Evolutionary conservation across 2,888 invertebrate species (phyloP).

Genomic region (Pandemis corylana): DNA sequence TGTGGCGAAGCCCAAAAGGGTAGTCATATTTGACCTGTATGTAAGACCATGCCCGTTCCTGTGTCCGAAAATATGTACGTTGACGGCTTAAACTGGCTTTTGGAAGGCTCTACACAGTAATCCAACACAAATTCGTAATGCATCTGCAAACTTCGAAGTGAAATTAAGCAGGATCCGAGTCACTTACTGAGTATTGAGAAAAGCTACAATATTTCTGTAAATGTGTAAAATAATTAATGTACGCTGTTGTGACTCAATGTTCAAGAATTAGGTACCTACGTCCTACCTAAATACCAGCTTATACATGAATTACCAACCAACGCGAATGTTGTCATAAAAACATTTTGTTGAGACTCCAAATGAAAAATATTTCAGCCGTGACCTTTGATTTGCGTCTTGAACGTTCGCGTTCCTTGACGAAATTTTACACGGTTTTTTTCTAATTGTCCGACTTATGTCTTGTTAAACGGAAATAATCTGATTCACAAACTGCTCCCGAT

Average conservation of each 20-base stretch:
- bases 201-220: background rate
- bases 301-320: background rate
- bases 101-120: slow-evolving; percentile 34
- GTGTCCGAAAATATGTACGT: background rate
- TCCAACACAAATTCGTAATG: slow-evolving; percentile 44
- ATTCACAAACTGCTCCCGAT: background rate
- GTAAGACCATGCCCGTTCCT: too few relatives aligned
- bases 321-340: background rate
- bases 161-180: slow-evolving; percentile 68
- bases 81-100: background rate
- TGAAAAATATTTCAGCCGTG: background rate
- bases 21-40: too few relatives aligned
- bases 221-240: background rate
- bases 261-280: background rate
- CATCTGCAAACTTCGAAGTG: slow-evolving; percentile 66
- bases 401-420: background rate
- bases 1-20: too few relatives aligned
- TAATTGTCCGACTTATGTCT: background rate
- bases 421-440: background rate
- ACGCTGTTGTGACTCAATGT: background rate
- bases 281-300: background rate
- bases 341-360: background rate
- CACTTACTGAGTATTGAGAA: slow-evolving; percentile 47
- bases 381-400: background rate
- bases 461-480: background rate